Base-by-base conservation (phyloP, 2,888 invertebrate species). In the Idaea straminata region DNA sequence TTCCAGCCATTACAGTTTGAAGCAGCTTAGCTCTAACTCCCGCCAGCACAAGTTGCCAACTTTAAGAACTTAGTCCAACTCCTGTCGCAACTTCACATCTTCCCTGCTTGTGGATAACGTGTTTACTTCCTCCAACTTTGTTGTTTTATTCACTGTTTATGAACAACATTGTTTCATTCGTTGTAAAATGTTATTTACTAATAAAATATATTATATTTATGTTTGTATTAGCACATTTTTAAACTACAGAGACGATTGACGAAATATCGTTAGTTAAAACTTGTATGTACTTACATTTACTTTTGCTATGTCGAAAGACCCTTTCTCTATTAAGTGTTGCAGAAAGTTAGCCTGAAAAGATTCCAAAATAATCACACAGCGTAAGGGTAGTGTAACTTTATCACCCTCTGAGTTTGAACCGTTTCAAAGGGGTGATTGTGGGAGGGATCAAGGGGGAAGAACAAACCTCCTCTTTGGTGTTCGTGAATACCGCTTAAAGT, bases 401-500 rank as follows among this genome's bases (percentile, higher is more conserved):
- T 83, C 73, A 79, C 82, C 84, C 83, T 83, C 85, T 69, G 81
- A 83, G 85, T 83, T 83, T 83, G 80, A 82, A 83, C 80, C 80
- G 83, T 82, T 87, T 81, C 77, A 80, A 85, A 83, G 83, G 85
- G 86, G 82, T 82, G 83, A 81, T 72, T 70, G 74, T 73, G 67
- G 74, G 75, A 77, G 79, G 78, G 78, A 72, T 73, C 47, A 47
- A 67, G 69, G 67, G 71, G 68, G 79, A 69, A 71, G 67, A 59
- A 66, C 74, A 77, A 70, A 79, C 83, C 83, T 82, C 83, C 87
- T 83, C 84, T 85, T 86, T 83, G 84, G 84, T 86, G 85, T 88
- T 89, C 84, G 85, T 87, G 91, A 92, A 91, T 88, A 86, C 88
- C 85, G 88, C 86, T 88, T 86, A 83, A 91, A 92, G 84, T 91